Evolutionary conservation across 2,888 invertebrate species (phyloP).

Genomic region (Villa cingulata): DNA sequence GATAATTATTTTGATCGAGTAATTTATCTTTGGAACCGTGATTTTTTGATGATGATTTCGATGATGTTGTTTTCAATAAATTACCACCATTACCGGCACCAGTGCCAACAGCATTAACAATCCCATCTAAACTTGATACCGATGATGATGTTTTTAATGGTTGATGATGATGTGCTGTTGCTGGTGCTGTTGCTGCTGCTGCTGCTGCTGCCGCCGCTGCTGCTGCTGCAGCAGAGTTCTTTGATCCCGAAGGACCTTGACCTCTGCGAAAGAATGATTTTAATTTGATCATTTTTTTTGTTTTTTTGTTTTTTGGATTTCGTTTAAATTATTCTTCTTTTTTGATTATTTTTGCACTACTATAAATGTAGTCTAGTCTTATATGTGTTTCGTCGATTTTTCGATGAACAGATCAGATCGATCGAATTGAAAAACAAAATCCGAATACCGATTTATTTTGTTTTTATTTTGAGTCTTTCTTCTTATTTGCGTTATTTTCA

Average conservation of each 20-base stretch:
- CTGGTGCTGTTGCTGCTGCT: constrained; percentile 15
- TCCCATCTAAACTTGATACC: constrained; percentile 50
- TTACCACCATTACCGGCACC: background rate
- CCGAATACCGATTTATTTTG: too few relatives aligned
- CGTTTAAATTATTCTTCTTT: too few relatives aligned
- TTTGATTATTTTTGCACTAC: too few relatives aligned
- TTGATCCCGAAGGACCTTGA: constrained; percentile 42
- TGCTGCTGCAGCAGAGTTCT: constrained; percentile 10
- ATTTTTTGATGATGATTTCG: constrained; percentile 23
- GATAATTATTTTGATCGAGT: constrained; percentile 31
- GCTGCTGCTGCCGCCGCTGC: constrained; percentile 4
- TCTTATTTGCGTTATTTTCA: too few relatives aligned
- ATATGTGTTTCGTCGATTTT: too few relatives aligned
- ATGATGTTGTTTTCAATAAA: constrained; percentile 27
- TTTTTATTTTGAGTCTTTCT: too few relatives aligned
- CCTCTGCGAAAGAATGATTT: constrained; percentile 86
- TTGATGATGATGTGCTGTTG: constrained; percentile 10
- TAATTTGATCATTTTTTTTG: constrained; percentile 73
- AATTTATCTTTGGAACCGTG: constrained; percentile 32
- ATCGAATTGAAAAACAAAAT: too few relatives aligned
- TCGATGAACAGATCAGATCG: too few relatives aligned
- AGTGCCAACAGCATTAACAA: constrained; percentile 26
- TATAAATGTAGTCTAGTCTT: too few relatives aligned
- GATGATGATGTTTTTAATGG: constrained; percentile 47
- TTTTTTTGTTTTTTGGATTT: background rate